Evolutionary conservation across 1,140 invertebrate genomes (phyloP), one percentile per base, ranked within the genome.

Genomic region (Drosophila sturtevanti): DNA sequence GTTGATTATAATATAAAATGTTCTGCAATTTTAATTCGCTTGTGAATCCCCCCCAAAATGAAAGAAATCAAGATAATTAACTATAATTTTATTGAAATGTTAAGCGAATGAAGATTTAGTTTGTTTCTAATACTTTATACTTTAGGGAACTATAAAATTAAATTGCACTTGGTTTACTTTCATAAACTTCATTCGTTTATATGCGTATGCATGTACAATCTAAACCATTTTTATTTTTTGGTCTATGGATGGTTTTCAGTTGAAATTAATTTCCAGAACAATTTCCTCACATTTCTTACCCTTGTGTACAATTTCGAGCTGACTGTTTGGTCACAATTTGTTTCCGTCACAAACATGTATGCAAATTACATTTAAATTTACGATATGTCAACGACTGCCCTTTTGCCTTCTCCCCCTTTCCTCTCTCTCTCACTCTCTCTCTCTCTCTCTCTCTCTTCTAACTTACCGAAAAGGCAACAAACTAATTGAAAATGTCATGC

Each of bases 401-500:
- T 22, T 60, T 31, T 24, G 22, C 4, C 22, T 0, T 0, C 1
- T 31, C 7, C 27, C 6, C 27, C 5, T 31, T 6, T 31, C 5
- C 5, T 31, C 27, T 1, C 27, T 7, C n/a, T n/a, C n/a, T n/a
- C n/a, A n/a, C n/a, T n/a, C n/a, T n/a, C n/a, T n/a, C n/a, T n/a
- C n/a, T n/a, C n/a, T n/a, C n/a, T n/a, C n/a, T n/a, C n/a, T n/a
- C n/a, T n/a, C n/a, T n/a, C n/a, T n/a, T n/a, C n/a, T n/a, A n/a
- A n/a, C n/a, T n/a, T n/a, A n/a, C n/a, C n/a, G n/a, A n/a, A n/a
- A n/a, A n/a, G n/a, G n/a, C 27, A 31, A 31, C 27, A 31, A 66
- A 69, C 60, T 69, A 77, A 72, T 85, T 84, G 81, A 73, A 84
- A 68, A 75, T 62, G 58, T 59, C 24, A 44, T 54, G 51, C 64